A percentile compares a stretch with the other conserved stretches of the same genome.
These are phyloP conservation scores for Papilio demoleus DNA, from an alignment of 2,888 invertebrate genomes.

Conservation along the genomic window DNA sequence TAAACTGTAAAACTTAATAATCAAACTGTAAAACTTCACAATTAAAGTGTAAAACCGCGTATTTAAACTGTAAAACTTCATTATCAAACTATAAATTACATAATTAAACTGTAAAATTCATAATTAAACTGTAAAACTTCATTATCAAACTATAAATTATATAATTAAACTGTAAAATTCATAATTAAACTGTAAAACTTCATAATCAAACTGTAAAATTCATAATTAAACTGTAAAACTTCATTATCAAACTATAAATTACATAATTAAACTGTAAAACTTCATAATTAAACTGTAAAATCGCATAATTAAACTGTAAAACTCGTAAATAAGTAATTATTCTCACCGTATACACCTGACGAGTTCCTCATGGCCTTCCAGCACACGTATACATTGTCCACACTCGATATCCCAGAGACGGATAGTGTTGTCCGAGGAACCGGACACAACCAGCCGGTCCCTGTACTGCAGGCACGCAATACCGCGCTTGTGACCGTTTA, in stretches of 20 bases:
- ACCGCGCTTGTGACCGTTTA: slow-evolving; percentile 99
- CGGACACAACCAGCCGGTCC: slow-evolving; percentile 98
- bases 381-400: slow-evolving; percentile 88
- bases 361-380: slow-evolving; percentile 99
- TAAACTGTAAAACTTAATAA: background rate
- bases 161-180: too few species aligned
- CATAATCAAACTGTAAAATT: background rate
- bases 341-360: slow-evolving; percentile 95
- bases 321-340: background rate
- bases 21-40: too few species aligned
- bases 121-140: too few species aligned
- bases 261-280: background rate
- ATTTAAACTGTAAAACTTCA: too few species aligned
- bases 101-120: too few species aligned
- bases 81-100: too few species aligned
- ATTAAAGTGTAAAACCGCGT: background rate
- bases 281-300: too few species aligned
- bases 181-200: background rate
- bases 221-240: too few species aligned
- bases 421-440: slow-evolving; percentile 99
- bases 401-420: slow-evolving; percentile 89
- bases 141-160: too few species aligned
- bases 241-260: background rate
- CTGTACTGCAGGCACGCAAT: slow-evolving; percentile 99
- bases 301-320: background rate